phyloP scores from a whole-genome alignment of 1,140 invertebrate genomes.

The Ctenoplectra terminalis region DNA sequence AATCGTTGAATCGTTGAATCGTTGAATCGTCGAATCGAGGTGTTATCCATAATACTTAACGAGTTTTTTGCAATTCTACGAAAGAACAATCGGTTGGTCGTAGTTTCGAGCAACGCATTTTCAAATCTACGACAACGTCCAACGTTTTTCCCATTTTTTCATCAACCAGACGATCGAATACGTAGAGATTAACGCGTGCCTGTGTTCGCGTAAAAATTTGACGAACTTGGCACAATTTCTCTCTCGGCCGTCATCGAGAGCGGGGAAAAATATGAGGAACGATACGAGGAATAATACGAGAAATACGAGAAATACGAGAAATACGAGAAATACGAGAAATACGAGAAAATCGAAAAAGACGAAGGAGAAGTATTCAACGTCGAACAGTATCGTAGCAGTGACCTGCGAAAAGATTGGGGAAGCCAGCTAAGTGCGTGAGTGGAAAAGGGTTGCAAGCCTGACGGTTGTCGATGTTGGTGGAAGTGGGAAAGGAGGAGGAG shows the following conservation, averaged over 20 bases:
- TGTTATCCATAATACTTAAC: too few relatives aligned
- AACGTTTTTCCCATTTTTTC: neutral
- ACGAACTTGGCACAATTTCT: constrained; percentile 39
- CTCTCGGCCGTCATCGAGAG: constrained; percentile 5
- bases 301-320: neutral
- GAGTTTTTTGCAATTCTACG: too few relatives aligned
- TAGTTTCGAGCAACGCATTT: too few relatives aligned
- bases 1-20: too few relatives aligned
- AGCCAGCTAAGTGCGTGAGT: constrained; percentile 55
- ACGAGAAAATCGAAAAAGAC: constrained; percentile 1
- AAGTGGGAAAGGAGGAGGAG: constrained; percentile 68
- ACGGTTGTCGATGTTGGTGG: constrained; percentile 51
- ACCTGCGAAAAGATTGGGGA: constrained; percentile 60
- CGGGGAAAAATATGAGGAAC: constrained; percentile 13
- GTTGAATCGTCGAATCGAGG: too few relatives aligned
- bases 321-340: neutral
- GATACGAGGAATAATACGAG: too few relatives aligned
- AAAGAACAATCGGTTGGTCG: too few relatives aligned
- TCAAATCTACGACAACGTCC: too few relatives aligned
- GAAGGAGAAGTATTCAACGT: constrained; percentile 2
- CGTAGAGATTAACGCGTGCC: neutral
- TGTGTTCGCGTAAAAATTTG: constrained; percentile 45
- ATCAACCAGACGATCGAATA: neutral
- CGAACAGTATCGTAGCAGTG: constrained; percentile 43
- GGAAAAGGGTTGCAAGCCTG: constrained; percentile 58